A percentile compares a stretch with the other conserved stretches of the same genome.
phyloP scores from a whole-genome alignment of 2,113 vertebrate species.

The Bombycilla garrulus region DNA sequence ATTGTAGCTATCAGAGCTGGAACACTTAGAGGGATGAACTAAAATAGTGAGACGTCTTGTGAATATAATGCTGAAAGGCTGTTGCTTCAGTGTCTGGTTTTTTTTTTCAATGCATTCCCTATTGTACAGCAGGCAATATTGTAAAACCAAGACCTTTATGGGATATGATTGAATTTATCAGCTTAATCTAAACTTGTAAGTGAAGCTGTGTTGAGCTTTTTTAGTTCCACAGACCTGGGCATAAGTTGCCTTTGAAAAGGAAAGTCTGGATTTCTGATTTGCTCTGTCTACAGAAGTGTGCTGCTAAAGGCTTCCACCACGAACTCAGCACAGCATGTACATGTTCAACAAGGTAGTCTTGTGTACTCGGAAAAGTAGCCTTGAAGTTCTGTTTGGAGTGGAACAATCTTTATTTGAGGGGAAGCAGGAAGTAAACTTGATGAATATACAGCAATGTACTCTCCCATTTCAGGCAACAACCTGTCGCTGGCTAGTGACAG shows the following conservation, averaged over 20 bases:
- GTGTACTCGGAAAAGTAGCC: background rate
- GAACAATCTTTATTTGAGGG: background rate
- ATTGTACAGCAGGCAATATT: background rate
- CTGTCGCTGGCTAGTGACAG: background rate
- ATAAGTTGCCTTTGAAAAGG: background rate
- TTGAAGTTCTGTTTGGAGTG: background rate
- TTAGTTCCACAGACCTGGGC: background rate
- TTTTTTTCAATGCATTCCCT: background rate
- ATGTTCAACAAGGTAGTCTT: background rate
- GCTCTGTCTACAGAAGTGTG: background rate
- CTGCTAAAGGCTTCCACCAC: background rate
- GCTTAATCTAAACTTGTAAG: background rate
- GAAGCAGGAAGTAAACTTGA: background rate
- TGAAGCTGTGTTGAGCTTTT: background rate
- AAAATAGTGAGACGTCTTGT: background rate
- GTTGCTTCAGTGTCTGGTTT: accelerated
- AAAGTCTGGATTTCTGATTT: background rate
- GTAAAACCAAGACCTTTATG: background rate
- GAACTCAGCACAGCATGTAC: too few species aligned
- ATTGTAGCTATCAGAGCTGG: background rate
- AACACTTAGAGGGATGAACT: background rate
- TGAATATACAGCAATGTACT: background rate
- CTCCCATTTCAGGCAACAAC: background rate
- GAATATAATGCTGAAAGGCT: background rate
- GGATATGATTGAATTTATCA: background rate